Evolutionary conservation across 2,888 invertebrate species (phyloP).

Genomic region (Mystacides longicornis): DNA sequence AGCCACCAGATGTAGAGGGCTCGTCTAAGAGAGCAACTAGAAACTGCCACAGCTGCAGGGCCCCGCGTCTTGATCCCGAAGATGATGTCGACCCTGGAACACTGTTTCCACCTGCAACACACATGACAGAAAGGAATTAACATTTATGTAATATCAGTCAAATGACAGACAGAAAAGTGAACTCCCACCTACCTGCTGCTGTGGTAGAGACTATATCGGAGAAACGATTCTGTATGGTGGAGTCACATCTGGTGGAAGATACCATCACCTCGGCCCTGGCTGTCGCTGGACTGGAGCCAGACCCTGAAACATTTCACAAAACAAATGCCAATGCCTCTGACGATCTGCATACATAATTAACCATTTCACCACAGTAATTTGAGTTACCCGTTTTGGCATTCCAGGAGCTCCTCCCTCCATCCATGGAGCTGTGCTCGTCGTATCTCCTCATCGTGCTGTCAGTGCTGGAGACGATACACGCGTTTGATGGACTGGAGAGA

Average conservation of each 20-base stretch:
- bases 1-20: conserved; percentile 54
- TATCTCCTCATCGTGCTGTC: conserved; percentile 12
- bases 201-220: conserved; percentile 20
- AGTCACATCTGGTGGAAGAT: conserved; percentile 19
- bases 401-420: conserved; percentile 9
- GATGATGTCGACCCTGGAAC: not conserved
- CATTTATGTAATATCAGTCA: too few relatives aligned
- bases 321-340: too few relatives aligned
- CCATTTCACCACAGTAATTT: too few relatives aligned
- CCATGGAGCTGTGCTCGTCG: conserved; percentile 3
- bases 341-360: too few relatives aligned
- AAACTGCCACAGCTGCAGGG: conserved; percentile 92
- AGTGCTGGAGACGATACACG: conserved; percentile 25
- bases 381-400: conserved; percentile 18
- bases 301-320: not conserved
- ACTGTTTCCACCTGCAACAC: not conserved
- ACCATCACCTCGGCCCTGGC: conserved; percentile 17
- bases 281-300: conserved; percentile 2
- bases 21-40: conserved; percentile 74
- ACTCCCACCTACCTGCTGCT: conserved; percentile 11
- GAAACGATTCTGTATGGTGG: conserved; percentile 10
- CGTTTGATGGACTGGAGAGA: conserved; percentile 21
- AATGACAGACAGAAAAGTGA: too few relatives aligned
- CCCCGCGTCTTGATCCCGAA: conserved; percentile 58
- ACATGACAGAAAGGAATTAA: too few relatives aligned